A percentile compares a stretch with the other conserved stretches of the same genome.
These are phyloP conservation scores for Trochalopteron elliotii DNA, from an alignment of 2,113 vertebrate species.

Conservation along the genomic window DNA sequence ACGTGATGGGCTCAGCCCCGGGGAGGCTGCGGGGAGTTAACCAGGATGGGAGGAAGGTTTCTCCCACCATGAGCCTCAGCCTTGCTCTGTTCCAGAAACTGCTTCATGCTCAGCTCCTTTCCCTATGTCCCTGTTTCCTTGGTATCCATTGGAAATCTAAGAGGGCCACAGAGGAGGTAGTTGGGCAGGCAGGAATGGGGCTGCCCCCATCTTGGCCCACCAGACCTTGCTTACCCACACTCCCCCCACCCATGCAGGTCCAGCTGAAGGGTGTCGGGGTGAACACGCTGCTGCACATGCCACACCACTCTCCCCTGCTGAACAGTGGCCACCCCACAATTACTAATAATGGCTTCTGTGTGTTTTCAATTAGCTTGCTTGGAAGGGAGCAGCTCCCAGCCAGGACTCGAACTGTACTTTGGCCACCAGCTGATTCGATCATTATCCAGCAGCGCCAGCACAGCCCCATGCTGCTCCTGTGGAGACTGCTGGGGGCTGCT, in stretches of 20 bases:
- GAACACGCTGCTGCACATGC: fast-evolving
- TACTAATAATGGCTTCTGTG: not conserved
- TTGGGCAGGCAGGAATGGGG: fast-evolving
- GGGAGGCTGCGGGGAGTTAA: not conserved
- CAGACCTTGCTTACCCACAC: fast-evolving
- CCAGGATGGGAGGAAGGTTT: fast-evolving
- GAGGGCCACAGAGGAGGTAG: not conserved
- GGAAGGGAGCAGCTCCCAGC: constrained; percentile 11
- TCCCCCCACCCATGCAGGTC: fast-evolving
- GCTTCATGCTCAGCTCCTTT: not conserved
- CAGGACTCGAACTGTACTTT: not conserved
- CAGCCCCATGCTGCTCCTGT: not conserved
- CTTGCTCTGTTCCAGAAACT: too few species aligned
- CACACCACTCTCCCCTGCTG: fast-evolving
- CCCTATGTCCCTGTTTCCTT: not conserved
- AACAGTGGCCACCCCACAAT: not conserved
- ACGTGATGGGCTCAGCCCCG: not conserved
- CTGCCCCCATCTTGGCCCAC: too few species aligned
- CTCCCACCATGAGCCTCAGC: not conserved
- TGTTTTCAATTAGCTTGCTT: not conserved
- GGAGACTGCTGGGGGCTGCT: not conserved
- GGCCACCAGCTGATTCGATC: not conserved
- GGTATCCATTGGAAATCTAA: not conserved
- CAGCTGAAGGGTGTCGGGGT: fast-evolving
- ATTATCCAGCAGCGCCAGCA: not conserved